Evolutionary conservation across 2,888 invertebrate genomes (phyloP).

Genomic region (Apomyelois bistriatella): DNA sequence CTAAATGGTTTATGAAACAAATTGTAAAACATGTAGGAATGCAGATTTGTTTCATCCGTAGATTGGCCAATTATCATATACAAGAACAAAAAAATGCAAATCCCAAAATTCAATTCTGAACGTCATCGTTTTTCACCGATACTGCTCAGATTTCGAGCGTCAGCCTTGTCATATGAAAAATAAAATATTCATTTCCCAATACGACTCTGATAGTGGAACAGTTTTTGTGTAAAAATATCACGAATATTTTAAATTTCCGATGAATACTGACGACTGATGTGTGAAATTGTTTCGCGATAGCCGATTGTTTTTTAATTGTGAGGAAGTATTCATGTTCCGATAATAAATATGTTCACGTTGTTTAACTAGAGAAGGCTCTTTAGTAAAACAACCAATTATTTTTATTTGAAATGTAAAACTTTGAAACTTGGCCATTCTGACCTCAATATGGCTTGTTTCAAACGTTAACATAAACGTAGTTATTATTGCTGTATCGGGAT

Average conservation of each 20-base stretch:
- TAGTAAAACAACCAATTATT: too few relatives aligned
- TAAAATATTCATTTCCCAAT: slow-evolving; percentile 12
- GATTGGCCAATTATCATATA: neutral
- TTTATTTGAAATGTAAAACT: too few relatives aligned
- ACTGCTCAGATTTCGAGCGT: slow-evolving; percentile 2
- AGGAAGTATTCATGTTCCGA: neutral
- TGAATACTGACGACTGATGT: neutral
- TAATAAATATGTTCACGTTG: neutral
- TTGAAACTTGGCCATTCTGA: too few relatives aligned
- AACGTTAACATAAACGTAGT: too few relatives aligned
- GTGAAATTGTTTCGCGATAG: slow-evolving; percentile 1
- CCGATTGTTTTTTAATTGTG: neutral
- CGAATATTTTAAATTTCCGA: neutral
- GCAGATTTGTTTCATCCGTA: neutral
- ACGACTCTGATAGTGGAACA: neutral
- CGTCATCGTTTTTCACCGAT: slow-evolving; percentile 5
- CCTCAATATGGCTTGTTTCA: too few relatives aligned
- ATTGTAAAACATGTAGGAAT: too few relatives aligned
- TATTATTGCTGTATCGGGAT: too few relatives aligned
- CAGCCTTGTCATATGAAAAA: slow-evolving; percentile 12
- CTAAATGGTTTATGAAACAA: too few relatives aligned
- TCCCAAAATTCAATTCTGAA: slow-evolving; percentile 6
- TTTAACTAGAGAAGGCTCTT: neutral
- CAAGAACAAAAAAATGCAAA: slow-evolving; percentile 7
- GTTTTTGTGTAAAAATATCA: neutral